A percentile compares a stretch with the other conserved stretches of the same genome.
Evolutionary conservation across 2,113 vertebrate species (phyloP).

Genomic region (Nannospalax galili): DNA sequence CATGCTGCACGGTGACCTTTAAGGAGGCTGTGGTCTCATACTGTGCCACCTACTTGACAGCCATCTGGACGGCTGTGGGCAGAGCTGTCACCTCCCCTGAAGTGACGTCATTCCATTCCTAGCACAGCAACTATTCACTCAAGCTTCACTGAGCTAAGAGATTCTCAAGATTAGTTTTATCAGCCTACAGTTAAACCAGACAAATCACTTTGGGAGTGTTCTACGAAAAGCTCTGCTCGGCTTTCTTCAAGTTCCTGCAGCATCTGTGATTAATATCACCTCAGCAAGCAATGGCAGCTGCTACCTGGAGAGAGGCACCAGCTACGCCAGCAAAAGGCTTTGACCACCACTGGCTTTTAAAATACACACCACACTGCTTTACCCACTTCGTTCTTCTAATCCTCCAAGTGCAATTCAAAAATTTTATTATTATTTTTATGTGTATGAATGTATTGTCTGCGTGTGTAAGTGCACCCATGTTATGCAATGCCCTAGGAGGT

Average conservation of each 20-base stretch:
- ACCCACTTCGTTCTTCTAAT: not conserved
- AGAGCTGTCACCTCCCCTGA: not conserved
- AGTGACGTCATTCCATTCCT: conserved; percentile 50
- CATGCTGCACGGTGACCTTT: not conserved
- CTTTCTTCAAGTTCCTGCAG: too few species aligned
- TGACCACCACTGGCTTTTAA: not conserved
- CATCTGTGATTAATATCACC: not conserved
- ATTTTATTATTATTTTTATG: too few species aligned
- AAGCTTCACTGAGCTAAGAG: not conserved
- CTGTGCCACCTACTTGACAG: not conserved
- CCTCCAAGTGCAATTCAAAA: not conserved
- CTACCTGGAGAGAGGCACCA: not conserved
- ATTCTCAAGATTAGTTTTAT: conserved; percentile 5
- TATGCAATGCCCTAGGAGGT: too few species aligned
- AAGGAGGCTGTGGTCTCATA: not conserved
- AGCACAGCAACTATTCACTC: conserved; percentile 26
- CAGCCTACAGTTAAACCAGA: not conserved
- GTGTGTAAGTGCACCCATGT: too few species aligned
- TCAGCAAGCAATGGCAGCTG: not conserved
- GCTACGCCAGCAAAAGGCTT: not conserved
- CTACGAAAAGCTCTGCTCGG: not conserved
- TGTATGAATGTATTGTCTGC: too few species aligned
- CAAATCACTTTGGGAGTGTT: not conserved
- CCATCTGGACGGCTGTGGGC: conserved; percentile 22
- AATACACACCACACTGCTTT: not conserved